Percentiles rank a stretch among this genome's conserved stretches.
These are phyloP conservation scores for Hyposoter didymator DNA, from an alignment of 2,888 invertebrate genomes.

Conservation along the genomic window DNA sequence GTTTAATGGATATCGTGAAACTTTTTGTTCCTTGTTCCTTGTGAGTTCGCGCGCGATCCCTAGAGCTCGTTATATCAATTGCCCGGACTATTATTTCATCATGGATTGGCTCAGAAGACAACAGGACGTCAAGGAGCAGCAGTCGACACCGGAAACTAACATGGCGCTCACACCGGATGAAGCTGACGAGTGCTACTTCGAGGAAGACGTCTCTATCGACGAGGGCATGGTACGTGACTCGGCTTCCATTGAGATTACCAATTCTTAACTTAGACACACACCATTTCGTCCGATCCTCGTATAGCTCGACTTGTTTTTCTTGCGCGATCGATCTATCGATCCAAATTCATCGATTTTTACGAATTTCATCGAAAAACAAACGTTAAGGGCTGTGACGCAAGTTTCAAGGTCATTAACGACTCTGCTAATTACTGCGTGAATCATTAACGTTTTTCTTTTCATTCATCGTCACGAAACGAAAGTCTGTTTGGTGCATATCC, in stretches of 20 bases:
- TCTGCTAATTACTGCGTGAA: background rate
- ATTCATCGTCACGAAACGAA: background rate
- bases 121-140: constrained; percentile 77
- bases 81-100: constrained; percentile 22
- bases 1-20: background rate
- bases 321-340: background rate
- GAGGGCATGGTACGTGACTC: constrained; percentile 82
- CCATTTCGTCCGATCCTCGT: background rate
- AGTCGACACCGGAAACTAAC: constrained; percentile 75
- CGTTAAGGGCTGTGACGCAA: too few species aligned
- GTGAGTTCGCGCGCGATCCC: background rate
- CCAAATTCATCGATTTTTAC: background rate
- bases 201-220: constrained; percentile 81
- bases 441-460: background rate
- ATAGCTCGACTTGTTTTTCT: background rate
- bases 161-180: constrained; percentile 78
- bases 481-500: background rate
- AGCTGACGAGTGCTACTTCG: constrained; percentile 80
- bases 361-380: too few species aligned
- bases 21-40: background rate
- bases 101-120: constrained; percentile 81
- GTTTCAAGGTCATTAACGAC: too few species aligned
- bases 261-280: constrained; percentile 18
- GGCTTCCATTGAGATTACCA: constrained; percentile 55
- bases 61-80: constrained; percentile 12